Percentiles rank a stretch among this genome's conserved stretches.
Conservation (phyloP, 2,797 vertebrate species). For the Melanotaenia maccullochi region DNA sequence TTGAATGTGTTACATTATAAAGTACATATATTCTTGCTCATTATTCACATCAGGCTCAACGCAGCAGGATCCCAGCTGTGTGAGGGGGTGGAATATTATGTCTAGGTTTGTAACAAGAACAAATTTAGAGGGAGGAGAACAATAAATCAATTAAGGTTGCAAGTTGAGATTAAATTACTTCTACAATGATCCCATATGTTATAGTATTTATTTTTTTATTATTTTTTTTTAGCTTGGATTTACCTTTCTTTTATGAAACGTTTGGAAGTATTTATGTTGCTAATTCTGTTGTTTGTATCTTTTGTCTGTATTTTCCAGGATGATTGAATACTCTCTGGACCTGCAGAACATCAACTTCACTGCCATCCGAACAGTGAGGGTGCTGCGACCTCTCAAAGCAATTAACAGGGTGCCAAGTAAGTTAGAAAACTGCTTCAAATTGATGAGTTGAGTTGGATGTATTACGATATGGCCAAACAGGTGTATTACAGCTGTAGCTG, state of each 20-base stretch:
- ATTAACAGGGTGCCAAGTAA: constrained; percentile 98
- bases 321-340: constrained; percentile 97
- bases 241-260: neutral
- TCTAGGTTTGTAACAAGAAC: constrained; percentile 18
- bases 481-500: too few species aligned
- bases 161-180: neutral
- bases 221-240: neutral
- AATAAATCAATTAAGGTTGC: constrained; percentile 1
- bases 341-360: constrained; percentile 97
- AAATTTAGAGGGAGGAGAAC: constrained; percentile 5
- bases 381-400: constrained; percentile 95
- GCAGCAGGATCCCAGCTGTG: constrained; percentile 19
- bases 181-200: neutral
- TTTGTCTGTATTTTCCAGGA: constrained; percentile 78
- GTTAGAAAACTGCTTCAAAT: constrained; percentile 58
- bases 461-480: too few species aligned
- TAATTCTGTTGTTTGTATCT: constrained; percentile 6
- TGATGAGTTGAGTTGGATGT: neutral
- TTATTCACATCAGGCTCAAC: constrained; percentile 38
- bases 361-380: constrained; percentile 95
- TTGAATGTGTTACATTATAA: constrained; percentile 26
- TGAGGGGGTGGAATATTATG: neutral
- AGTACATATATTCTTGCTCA: constrained; percentile 18
- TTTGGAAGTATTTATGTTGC: neutral
- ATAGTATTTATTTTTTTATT: neutral